Conservation (phyloP, 1,140 invertebrate species). For the Pollicipes pollicipes region DNA sequence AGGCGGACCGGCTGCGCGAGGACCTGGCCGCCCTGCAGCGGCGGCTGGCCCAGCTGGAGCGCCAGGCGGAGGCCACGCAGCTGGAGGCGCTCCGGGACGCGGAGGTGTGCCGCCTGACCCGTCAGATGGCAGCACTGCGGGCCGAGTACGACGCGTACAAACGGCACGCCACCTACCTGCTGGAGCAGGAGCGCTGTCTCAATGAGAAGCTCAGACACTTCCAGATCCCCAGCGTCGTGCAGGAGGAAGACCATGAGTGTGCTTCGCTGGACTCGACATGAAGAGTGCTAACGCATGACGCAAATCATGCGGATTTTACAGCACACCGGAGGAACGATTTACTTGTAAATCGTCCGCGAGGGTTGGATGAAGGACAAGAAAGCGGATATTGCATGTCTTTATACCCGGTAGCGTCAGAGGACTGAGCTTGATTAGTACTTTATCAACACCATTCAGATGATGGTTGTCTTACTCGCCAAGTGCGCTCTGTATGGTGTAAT, state of each 20-base stretch:
- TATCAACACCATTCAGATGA: no score
- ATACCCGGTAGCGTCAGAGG: no score
- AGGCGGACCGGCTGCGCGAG: neutral
- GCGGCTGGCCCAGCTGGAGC: neutral
- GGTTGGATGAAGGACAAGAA: no score
- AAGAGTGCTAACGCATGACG: no score
- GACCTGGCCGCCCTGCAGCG: neutral
- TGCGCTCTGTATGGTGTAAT: no score
- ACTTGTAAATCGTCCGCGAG: no score
- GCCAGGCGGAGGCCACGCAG: neutral
- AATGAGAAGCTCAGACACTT: neutral
- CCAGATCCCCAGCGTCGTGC: neutral
- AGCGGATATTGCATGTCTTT: no score
- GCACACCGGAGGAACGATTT: no score
- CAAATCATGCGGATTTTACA: no score
- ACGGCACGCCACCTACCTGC: slow-evolving; percentile 3
- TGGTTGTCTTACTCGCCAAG: no score
- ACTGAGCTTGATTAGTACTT: no score
- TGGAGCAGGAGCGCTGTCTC: slow-evolving; percentile 1
- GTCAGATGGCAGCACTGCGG: neutral
- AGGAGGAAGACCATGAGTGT: neutral
- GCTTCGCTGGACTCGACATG: no score
- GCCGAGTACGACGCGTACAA: slow-evolving; percentile 4
- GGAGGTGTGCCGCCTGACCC: neutral
- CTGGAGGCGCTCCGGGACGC: neutral